Conservation (phyloP, 1,140 invertebrate species). For the Whitmania pigra region DNA sequence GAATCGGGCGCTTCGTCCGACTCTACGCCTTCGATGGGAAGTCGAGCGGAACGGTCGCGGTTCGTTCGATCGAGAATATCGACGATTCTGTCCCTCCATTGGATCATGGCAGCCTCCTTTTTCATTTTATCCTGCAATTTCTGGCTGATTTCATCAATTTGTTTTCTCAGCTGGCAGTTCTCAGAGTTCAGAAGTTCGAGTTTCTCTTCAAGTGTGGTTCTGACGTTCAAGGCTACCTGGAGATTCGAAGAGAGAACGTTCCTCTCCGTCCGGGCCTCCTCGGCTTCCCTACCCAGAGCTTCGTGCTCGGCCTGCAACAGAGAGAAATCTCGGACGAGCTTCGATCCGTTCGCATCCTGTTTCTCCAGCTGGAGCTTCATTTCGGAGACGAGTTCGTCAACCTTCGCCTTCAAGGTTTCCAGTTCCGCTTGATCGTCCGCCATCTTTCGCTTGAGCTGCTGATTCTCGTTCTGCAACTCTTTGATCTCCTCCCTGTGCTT, state of each 20-base stretch:
- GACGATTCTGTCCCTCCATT: not conserved
- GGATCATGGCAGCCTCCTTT: conserved; percentile 39
- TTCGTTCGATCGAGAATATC: not conserved
- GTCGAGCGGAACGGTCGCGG: too few species aligned
- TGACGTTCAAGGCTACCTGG: not conserved
- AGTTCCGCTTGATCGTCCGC: not conserved
- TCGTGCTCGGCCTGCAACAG: not conserved
- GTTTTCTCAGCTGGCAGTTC: not conserved
- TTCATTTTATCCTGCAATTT: conserved; percentile 40
- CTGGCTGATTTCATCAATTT: not conserved
- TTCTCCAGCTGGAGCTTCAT: not conserved
- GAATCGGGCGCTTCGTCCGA: too few species aligned
- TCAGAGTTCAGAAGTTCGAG: not conserved
- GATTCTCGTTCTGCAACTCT: conserved; percentile 4
- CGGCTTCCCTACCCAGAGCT: not conserved
- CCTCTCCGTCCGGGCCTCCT: not conserved
- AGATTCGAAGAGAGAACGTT: not conserved
- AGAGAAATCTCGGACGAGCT: not conserved
- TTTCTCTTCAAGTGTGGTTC: not conserved
- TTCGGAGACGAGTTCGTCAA: not conserved
- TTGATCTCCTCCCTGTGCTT: conserved; percentile 14
- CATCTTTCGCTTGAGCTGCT: not conserved
- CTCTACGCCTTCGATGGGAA: too few species aligned
- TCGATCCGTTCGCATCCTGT: not conserved
- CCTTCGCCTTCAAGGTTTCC: not conserved